phyloP scores from a whole-genome alignment of 2,888 invertebrate genomes.

The Hydrotaea cyrtoneurina region DNA sequence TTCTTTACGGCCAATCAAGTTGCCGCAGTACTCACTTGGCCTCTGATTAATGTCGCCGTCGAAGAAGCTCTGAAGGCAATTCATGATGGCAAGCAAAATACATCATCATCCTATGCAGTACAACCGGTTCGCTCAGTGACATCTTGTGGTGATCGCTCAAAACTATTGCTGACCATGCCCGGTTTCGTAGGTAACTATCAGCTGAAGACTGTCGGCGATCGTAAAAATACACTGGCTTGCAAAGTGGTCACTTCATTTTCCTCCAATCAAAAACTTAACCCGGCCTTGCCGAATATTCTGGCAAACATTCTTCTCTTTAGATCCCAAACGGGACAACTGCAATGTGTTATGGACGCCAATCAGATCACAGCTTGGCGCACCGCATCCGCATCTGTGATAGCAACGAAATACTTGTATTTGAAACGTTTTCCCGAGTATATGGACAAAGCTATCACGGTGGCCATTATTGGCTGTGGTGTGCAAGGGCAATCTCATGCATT shows the following conservation, averaged over 20 bases:
- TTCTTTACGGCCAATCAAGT: constrained; percentile 77
- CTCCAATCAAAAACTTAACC: constrained; percentile 75
- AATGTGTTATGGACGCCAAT: constrained; percentile 82
- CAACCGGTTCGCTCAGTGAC: constrained; percentile 79
- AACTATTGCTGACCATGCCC: constrained; percentile 81
- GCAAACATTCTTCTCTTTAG: constrained; percentile 82
- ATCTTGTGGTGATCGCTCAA: constrained; percentile 68
- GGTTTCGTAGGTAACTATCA: constrained; percentile 80
- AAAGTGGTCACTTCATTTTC: constrained; percentile 81
- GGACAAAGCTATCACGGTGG: constrained; percentile 71
- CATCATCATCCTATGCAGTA: constrained; percentile 67
- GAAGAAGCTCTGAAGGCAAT: constrained; percentile 80
- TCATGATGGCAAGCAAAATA: constrained; percentile 2
- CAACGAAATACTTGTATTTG: constrained; percentile 82
- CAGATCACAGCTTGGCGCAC: constrained; percentile 83
- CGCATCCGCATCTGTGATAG: constrained; percentile 83
- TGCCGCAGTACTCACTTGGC: constrained; percentile 79
- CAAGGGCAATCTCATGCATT: constrained; percentile 82
- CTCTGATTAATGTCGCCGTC: constrained; percentile 78
- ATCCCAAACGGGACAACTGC: constrained; percentile 79
- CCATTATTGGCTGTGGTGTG: constrained; percentile 82
- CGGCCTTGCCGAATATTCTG: constrained; percentile 79
- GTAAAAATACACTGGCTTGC: constrained; percentile 79
- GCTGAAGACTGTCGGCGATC: constrained; percentile 36
- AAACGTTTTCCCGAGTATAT: constrained; percentile 70